Conservation (phyloP, 1,140 invertebrate genomes). For the Arion vulgaris region DNA sequence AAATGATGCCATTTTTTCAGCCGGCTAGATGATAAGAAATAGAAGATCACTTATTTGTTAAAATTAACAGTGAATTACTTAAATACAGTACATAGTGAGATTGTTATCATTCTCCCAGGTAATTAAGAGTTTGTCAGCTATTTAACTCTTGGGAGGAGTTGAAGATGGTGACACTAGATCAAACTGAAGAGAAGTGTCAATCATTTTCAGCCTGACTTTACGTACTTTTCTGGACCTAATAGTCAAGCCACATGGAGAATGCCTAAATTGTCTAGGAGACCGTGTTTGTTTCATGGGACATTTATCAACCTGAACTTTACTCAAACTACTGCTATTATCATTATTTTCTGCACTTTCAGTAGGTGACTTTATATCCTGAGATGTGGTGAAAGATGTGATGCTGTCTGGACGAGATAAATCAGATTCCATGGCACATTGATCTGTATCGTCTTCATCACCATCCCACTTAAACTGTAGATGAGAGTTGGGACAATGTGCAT, state of each 20-base stretch:
- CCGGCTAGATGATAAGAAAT: too few relatives aligned
- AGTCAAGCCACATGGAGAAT: not conserved
- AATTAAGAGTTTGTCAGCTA: too few relatives aligned
- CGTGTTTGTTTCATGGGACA: not conserved
- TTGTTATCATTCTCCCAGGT: too few relatives aligned
- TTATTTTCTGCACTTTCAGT: not conserved
- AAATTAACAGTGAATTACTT: too few relatives aligned
- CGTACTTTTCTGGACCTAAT: conserved; percentile 15
- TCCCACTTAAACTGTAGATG: conserved; percentile 39
- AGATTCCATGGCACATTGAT: not conserved
- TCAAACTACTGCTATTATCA: not conserved
- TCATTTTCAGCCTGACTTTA: conserved; percentile 37
- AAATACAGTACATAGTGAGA: too few relatives aligned
- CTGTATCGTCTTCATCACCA: conserved; percentile 23
- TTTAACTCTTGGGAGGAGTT: conserved; percentile 5
- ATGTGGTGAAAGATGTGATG: not conserved
- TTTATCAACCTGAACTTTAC: not conserved
- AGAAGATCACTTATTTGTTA: too few relatives aligned
- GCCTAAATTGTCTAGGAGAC: not conserved
- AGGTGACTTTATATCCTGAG: not conserved
- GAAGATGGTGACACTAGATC: conserved; percentile 33
- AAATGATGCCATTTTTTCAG: too few relatives aligned
- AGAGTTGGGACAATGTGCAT: conserved; percentile 25
- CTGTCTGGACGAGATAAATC: not conserved
- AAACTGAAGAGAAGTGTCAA: conserved; percentile 37